These are phyloP conservation scores for Acyrthosiphon pisum DNA, from an alignment of 1,140 invertebrate species.

Conservation along the genomic window DNA sequence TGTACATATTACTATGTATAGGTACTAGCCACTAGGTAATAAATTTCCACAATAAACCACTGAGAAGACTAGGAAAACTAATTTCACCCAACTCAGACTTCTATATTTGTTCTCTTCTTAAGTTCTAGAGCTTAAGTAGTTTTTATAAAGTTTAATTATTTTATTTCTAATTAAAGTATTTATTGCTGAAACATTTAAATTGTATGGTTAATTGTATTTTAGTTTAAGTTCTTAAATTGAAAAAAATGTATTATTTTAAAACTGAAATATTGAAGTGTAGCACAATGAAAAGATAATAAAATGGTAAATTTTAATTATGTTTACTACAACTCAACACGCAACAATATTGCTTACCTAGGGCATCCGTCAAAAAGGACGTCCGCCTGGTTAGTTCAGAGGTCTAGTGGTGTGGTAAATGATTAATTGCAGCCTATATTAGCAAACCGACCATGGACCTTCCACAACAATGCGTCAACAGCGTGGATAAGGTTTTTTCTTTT, in stretches of 20 bases:
- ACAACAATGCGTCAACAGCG: conserved; percentile 21
- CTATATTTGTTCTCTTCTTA: background rate
- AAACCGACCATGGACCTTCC: conserved; percentile 26
- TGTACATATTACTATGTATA: background rate
- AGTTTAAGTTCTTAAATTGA: background rate
- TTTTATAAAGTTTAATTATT: conserved; percentile 19
- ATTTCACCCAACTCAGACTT: background rate
- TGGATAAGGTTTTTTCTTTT: background rate
- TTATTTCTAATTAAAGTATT: conserved; percentile 2
- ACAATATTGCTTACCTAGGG: conserved; percentile 29
- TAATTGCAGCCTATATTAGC: conserved; percentile 41
- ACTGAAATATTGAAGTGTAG: background rate
- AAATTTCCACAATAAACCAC: conserved; percentile 1
- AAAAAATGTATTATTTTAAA: background rate
- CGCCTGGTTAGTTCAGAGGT: conserved; percentile 20
- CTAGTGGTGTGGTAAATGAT: conserved; percentile 20
- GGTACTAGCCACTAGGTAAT: background rate
- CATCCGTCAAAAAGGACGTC: conserved; percentile 21
- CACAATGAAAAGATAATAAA: background rate
- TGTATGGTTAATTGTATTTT: background rate
- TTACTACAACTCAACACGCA: background rate
- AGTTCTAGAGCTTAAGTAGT: background rate
- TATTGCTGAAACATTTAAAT: background rate
- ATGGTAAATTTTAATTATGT: conserved; percentile 13
- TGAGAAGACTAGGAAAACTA: background rate